Evolutionary conservation across 1,140 invertebrate genomes (phyloP).

Genomic region (Spodoptera frugiperda): DNA sequence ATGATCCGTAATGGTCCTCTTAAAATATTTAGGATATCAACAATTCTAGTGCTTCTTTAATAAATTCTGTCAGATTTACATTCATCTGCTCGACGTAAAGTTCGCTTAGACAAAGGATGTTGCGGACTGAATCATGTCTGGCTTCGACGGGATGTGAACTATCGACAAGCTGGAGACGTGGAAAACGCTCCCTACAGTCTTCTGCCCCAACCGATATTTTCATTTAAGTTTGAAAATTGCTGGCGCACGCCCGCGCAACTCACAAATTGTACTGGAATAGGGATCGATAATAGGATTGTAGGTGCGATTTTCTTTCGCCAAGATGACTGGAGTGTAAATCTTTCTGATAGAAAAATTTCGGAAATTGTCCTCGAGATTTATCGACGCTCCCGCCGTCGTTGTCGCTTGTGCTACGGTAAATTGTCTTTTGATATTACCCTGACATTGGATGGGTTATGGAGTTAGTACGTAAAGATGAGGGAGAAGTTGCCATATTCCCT

Average conservation of each 20-base stretch:
- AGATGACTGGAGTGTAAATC: conserved; percentile 77
- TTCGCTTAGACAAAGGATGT: conserved; percentile 43
- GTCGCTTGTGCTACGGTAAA: conserved; percentile 68
- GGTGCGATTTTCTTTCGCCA: conserved; percentile 78
- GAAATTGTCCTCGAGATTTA: conserved; percentile 83
- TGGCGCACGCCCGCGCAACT: conserved; percentile 67
- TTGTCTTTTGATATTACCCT: conserved; percentile 78
- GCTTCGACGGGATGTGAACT: conserved; percentile 40
- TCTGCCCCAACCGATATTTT: conserved; percentile 74
- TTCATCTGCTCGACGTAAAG: conserved; percentile 21
- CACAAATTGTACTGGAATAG: conserved; percentile 82
- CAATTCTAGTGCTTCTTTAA: neutral
- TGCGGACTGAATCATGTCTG: conserved; percentile 39
- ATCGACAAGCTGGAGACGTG: conserved; percentile 37
- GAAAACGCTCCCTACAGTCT: conserved; percentile 49
- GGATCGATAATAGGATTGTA: conserved; percentile 84
- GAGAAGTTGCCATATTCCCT: conserved; percentile 17
- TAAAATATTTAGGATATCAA: neutral
- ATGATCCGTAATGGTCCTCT: no score
- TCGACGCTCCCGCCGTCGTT: conserved; percentile 53
- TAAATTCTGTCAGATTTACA: neutral
- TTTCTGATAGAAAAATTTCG: conserved; percentile 82
- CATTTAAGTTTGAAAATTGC: conserved; percentile 84
- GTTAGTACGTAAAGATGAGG: conserved; percentile 29
- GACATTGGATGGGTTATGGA: conserved; percentile 51